These are phyloP conservation scores for Erebia palarica DNA, from an alignment of 2,888 invertebrate genomes.

Conservation along the genomic window DNA sequence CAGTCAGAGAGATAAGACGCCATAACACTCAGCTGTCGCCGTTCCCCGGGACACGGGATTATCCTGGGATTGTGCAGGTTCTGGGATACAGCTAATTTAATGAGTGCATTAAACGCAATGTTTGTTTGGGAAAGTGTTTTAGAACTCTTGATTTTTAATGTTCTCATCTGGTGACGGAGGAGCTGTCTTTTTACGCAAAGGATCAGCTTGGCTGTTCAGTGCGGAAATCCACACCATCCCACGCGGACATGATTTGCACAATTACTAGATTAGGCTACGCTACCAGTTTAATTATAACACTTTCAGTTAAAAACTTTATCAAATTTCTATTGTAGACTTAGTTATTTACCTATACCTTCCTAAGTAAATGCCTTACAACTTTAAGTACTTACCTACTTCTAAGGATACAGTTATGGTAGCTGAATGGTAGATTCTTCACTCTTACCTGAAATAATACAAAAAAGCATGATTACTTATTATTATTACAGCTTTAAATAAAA, in stretches of 20 bases:
- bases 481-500: neutral
- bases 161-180: too few relatives aligned
- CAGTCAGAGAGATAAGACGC: conserved; percentile 48
- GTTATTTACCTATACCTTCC: too few relatives aligned
- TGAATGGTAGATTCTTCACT: neutral
- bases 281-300: too few relatives aligned
- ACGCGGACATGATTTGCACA: too few relatives aligned
- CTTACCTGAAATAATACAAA: conserved; percentile 7
- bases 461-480: neutral
- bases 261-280: too few relatives aligned
- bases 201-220: too few relatives aligned
- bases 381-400: neutral
- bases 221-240: too few relatives aligned
- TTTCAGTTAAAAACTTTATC: too few relatives aligned
- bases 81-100: conserved; percentile 8
- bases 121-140: neutral
- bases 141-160: neutral
- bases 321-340: too few relatives aligned
- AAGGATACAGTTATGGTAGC: too few relatives aligned
- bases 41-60: conserved; percentile 37
- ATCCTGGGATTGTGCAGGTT: conserved; percentile 36
- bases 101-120: neutral
- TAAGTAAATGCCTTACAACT: too few relatives aligned
- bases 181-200: too few relatives aligned
- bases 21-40: conserved; percentile 53